Evolutionary conservation across 2,888 invertebrate genomes (phyloP).

Genomic region (Polietes domitor): DNA sequence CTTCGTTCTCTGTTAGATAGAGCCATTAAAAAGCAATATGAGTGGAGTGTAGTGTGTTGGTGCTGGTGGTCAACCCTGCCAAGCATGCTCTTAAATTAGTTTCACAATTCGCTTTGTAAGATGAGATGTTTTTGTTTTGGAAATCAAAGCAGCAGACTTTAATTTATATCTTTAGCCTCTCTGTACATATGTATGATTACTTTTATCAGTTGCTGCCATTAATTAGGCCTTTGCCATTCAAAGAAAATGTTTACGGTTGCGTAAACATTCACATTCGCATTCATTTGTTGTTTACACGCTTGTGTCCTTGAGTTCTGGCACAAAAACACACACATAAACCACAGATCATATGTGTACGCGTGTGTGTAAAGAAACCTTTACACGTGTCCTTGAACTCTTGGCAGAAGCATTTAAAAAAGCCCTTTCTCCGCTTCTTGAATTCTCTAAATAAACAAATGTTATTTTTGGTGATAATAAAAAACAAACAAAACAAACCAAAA

Average conservation of each 20-base stretch:
- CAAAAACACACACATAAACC: background rate
- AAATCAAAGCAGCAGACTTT: constrained; percentile 2
- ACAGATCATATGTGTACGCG: background rate
- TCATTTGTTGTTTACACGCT: constrained; percentile 13
- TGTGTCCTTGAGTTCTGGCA: background rate
- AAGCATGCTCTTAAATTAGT: background rate
- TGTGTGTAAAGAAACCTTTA: constrained; percentile 11
- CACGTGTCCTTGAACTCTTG: constrained; percentile 12
- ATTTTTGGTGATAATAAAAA: constrained; percentile 8
- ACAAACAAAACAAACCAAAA: background rate
- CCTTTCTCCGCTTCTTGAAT: no score
- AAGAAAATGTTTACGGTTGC: constrained; percentile 8
- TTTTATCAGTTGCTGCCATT: constrained; percentile 13
- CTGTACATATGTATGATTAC: background rate
- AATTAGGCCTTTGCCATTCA: background rate
- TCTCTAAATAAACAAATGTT: constrained; percentile 9
- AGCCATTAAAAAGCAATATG: constrained; percentile 11
- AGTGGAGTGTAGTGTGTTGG: background rate
- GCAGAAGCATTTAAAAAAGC: no score
- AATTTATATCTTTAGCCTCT: constrained; percentile 16
- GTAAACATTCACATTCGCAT: no score
- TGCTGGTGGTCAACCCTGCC: background rate
- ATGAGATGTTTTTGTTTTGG: background rate
- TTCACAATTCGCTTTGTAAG: background rate
- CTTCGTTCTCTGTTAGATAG: background rate